Evolutionary conservation across 2,113 vertebrate genomes (phyloP), one percentile per base, ranked within the genome.

Genomic region (Plecturocebus donacophilus): DNA sequence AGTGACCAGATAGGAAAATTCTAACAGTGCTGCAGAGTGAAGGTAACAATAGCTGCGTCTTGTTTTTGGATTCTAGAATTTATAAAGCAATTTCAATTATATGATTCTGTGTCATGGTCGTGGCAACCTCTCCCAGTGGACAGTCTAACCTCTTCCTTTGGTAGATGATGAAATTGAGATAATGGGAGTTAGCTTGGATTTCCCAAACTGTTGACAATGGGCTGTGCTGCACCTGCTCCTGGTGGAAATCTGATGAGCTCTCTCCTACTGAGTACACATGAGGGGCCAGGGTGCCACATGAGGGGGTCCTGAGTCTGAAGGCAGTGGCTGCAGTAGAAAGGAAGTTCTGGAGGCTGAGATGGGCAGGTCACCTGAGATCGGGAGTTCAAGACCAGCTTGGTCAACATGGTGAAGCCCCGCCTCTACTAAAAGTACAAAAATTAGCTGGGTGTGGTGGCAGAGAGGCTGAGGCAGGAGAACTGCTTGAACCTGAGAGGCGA

Each of bases 171-270:
- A 47, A 45, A 17, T 2, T 27, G 23, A 61, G 20, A 35, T 64
- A 0, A 30, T 1, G 10, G 1, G 5, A 27, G 5, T 0, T 42
- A 6, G 1, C 10, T 8, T 0, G 0, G 5, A 6, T 54, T 32
- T 3, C n/a, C 35, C 35, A 20, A 14, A 64, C 32, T 21, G 27
- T 27, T 25, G 0, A 4, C 23, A 23, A 35, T 0, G 14, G 54
- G 3, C 66, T 2, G 6, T 2, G 2, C 14, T 1, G 61, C 61
- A 30, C 27, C 61, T 64, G 8, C 49, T 58, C 4, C 0, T 14
- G 21, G 5, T 6, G 3, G 14, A 13, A 25, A 10, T 8, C 23
- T 40, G 0, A 40, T 1, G 19, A n/a, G 66, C 17, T 4, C 23
- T 38, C 45, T 35, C 14, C 6, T 4, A 5, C 12, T 2, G 9